A percentile compares a stretch with the other conserved stretches of the same genome.
Conservation (phyloP, 1,140 invertebrate species). For the Listronotus oregonensis region DNA sequence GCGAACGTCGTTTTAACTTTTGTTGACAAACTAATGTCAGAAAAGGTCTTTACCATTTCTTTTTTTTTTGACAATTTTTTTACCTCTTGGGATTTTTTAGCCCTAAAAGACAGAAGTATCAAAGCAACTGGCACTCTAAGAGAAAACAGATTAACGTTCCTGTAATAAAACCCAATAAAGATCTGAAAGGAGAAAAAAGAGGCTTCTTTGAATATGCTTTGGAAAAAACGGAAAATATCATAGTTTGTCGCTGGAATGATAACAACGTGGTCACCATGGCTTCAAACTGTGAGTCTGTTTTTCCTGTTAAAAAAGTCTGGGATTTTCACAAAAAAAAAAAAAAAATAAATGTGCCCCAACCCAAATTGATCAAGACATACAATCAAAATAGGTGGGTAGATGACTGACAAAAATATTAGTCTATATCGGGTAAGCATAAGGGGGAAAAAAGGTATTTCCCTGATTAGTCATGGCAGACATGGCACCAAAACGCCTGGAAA, state of each 20-base stretch:
- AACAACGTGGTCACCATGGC: neutral
- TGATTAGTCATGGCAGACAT: slow-evolving; percentile 48
- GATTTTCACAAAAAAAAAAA: slow-evolving; percentile 47
- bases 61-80: slow-evolving; percentile 31
- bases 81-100: slow-evolving; percentile 1
- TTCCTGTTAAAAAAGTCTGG: slow-evolving; percentile 46
- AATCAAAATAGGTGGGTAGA: slow-evolving; percentile 50
- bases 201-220: no score
- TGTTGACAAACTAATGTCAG: slow-evolving; percentile 9
- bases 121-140: no score
- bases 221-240: no score
- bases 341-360: slow-evolving; percentile 48
- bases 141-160: no score
- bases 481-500: slow-evolving; percentile 50
- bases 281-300: slow-evolving; percentile 25
- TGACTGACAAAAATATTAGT: slow-evolving; percentile 37
- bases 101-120: no score
- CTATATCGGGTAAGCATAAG: slow-evolving; percentile 31
- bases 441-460: slow-evolving; percentile 43
- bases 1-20: slow-evolving; percentile 9
- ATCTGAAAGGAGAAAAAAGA: no score
- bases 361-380: slow-evolving; percentile 48
- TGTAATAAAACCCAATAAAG: no score
- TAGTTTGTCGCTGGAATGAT: no score
- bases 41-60: neutral